Base-by-base conservation (phyloP, 2,888 invertebrate species). In the Xestia ashworthii region DNA sequence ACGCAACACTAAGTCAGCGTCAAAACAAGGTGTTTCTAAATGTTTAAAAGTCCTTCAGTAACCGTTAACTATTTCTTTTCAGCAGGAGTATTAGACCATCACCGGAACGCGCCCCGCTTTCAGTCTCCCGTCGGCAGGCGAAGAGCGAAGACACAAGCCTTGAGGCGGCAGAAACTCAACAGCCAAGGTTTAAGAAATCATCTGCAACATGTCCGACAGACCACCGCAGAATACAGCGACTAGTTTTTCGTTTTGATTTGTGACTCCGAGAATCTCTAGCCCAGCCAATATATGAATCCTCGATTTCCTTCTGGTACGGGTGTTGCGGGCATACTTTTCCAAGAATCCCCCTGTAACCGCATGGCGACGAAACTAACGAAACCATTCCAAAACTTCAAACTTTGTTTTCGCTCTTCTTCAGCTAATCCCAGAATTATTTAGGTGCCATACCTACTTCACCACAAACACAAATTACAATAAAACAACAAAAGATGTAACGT, bases 181-280 rank as follows among this genome's bases (percentile, higher is more conserved):
- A 92, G 87, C 12, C 96, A 96, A 78, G 90, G 95, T 38, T 66
- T 94, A 6, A 91, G 89, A 22, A 95, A 94, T 58, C 95, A 96
- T 66, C 83, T 89, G 11, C 88, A 91, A 12, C 94, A 95, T 85
- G 91, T 92, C 3, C 88, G 89, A 74, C 89, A 83, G 73, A 84
- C 83, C 11, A 77, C 53, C 38, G 16, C 66, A 4, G 87, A 88
- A 46, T 79, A 69, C 32, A 41, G 2, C n/a, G 60, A 78, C 25
- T 85, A 85, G 60, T 14, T 1, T 44, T 66, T 71, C 58, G 25
- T 50, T 68, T 72, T 67, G n/a, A 32, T 14, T 58, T 41, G 5
- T 64, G 9, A 62, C 12, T 41, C 9, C 32, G 9, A 60, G 32
- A 32, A 32, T 32, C 60, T 1, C 32, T 58, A 14, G 19, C 5